phyloP scores from a whole-genome alignment of 2,797 vertebrate genomes.

The Siniperca obscura region DNA sequence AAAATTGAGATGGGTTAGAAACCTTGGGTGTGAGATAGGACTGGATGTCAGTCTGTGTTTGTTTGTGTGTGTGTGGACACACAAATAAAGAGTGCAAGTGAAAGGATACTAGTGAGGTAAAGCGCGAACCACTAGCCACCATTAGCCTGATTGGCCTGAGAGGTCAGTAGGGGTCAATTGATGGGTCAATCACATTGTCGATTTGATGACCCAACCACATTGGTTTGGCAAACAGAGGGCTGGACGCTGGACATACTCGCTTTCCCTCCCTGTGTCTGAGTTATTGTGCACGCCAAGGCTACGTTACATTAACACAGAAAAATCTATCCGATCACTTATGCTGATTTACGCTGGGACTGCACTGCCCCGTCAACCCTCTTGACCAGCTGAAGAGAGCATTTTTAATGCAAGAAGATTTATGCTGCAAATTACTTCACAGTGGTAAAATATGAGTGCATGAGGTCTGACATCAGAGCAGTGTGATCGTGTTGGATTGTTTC shows the following conservation, averaged over 20 bases:
- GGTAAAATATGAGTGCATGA: slow-evolving; percentile 59
- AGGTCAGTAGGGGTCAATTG: slow-evolving; percentile 84
- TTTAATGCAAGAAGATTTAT: slow-evolving; percentile 84
- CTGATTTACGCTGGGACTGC: slow-evolving; percentile 82
- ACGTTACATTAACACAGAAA: slow-evolving; percentile 83
- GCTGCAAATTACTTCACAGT: slow-evolving; percentile 72
- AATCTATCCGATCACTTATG: slow-evolving; percentile 85
- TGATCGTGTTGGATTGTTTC: slow-evolving; percentile 38
- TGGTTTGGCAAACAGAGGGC: slow-evolving; percentile 64
- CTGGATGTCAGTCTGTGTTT: slow-evolving; percentile 38
- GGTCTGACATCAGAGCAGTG: slow-evolving; percentile 44
- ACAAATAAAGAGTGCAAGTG: slow-evolving; percentile 47
- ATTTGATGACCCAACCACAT: slow-evolving; percentile 80
- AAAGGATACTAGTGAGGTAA: slow-evolving; percentile 65
- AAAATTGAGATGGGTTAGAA: slow-evolving; percentile 78
- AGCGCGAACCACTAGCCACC: slow-evolving; percentile 67
- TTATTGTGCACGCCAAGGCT: slow-evolving; percentile 79
- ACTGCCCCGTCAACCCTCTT: slow-evolving; percentile 69
- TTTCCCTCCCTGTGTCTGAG: slow-evolving; percentile 72
- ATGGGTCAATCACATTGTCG: slow-evolving; percentile 84
- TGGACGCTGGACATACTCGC: slow-evolving; percentile 51
- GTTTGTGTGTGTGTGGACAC: slow-evolving; percentile 21
- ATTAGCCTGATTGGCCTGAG: slow-evolving; percentile 87
- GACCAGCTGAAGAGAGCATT: slow-evolving; percentile 74
- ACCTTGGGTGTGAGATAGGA: slow-evolving; percentile 63